Evolutionary conservation across 2,797 vertebrate genomes (phyloP), one percentile per base, ranked within the genome.

Genomic region (Limosa lapponica): DNA sequence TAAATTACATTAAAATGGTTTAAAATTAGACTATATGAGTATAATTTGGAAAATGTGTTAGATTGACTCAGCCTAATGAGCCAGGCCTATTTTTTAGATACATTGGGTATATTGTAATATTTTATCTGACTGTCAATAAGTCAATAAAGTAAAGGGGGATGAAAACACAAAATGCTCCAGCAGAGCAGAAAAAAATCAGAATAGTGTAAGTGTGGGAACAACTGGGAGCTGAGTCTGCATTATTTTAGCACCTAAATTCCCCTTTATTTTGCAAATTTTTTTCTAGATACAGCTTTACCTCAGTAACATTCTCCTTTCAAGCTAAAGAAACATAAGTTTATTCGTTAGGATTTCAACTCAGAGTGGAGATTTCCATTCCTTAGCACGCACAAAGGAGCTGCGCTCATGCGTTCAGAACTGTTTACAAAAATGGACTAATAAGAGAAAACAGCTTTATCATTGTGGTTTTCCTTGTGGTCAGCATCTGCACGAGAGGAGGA

Each of bases 381-480:
- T 46, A 87, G n/a, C 19, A n/a, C 32, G 30, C 19, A 34, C 30
- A 27, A 75, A 75, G 28, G 32, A 69, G n/a, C 59, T 70, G 2
- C 11, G 79, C 61, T 93, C 16, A 4, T 25, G 41, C 67, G 25
- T 41, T 55, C 52, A 75, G 51, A 28, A 28, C 78, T 97, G 97
- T 97, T 97, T 97, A 96, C 95, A 89, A 77, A 93, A 93, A 91
- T 77, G 94, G 87, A 27, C 90, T 95, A 93, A 69, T 87, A 82
- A 34, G 92, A 90, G 82, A 94, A 94, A 96, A 96, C 28, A 92
- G 94, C 97, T 95, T 94, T 88, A 95, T 97, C 97, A 97, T 96
- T 97, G 97, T 97, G 97, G 97, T 95, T 96, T 95, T 83, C 51
- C 71, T 84, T 97, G 97, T 69, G 97, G 97, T 96, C 73, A 89